Conservation (phyloP, 1,140 invertebrate genomes). For the Drosophila baimaii region DNA sequence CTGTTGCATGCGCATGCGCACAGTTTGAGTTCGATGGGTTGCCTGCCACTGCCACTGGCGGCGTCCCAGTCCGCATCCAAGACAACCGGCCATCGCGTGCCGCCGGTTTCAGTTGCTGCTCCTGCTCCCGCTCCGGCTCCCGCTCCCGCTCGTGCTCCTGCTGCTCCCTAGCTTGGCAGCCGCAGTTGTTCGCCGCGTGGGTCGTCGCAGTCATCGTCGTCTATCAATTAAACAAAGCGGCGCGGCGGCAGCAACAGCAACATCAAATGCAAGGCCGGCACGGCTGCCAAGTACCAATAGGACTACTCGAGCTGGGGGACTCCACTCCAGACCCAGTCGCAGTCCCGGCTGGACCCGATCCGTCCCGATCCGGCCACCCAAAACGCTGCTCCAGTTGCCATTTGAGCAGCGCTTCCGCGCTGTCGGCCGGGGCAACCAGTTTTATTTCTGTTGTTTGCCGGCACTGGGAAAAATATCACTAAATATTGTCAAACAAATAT, state of each 20-base stretch:
- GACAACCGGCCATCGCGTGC: constrained; percentile 43
- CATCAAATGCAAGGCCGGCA: constrained; percentile 80
- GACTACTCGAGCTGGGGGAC: constrained; percentile 10
- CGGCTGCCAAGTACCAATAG: constrained; percentile 41
- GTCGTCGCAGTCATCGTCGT: constrained; percentile 60
- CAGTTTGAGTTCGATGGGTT: constrained; percentile 81
- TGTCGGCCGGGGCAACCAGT: constrained; percentile 52
- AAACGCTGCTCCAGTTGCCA: constrained; percentile 76
- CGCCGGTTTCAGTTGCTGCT: constrained; percentile 30
- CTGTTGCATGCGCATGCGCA: constrained; percentile 77
- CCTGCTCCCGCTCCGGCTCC: constrained; percentile 41
- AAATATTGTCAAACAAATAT: background rate
- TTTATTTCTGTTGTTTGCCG: constrained; percentile 37
- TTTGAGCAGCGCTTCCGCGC: constrained; percentile 75
- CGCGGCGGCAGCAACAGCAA: constrained; percentile 62
- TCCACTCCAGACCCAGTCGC: constrained; percentile 6
- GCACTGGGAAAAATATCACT: constrained; percentile 16
- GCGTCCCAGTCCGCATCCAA: constrained; percentile 21
- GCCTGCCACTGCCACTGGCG: constrained; percentile 75
- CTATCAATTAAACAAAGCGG: constrained; percentile 81
- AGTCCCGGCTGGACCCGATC: constrained; percentile 41
- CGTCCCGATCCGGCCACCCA: constrained; percentile 63
- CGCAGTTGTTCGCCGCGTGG: constrained; percentile 63
- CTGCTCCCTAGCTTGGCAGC: constrained; percentile 29
- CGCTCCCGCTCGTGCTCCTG: constrained; percentile 27